These are phyloP conservation scores for Hydrolagus colliei DNA, from an alignment of 2,797 vertebrate species.

Conservation along the genomic window DNA sequence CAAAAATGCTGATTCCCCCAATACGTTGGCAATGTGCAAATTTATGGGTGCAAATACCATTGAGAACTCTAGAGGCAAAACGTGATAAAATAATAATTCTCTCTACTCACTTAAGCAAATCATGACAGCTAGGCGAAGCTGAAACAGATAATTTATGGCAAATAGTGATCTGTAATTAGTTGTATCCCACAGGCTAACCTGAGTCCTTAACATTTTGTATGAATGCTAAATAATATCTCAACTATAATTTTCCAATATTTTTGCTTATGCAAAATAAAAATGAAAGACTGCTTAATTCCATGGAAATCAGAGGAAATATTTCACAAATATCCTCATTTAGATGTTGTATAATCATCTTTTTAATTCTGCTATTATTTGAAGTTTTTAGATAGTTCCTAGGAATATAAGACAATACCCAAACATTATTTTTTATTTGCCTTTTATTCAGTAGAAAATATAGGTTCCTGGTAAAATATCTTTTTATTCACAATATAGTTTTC, in stretches of 20 bases:
- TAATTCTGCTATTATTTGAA: not conserved
- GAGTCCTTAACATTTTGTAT: conserved; percentile 33
- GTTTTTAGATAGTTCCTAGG: not conserved
- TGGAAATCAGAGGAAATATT: conserved; percentile 55
- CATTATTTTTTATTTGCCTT: not conserved
- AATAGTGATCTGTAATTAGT: conserved; percentile 50
- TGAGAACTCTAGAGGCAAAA: conserved; percentile 44
- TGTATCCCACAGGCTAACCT: conserved; percentile 43
- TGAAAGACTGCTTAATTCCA: conserved; percentile 42
- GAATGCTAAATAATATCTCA: conserved; percentile 52
- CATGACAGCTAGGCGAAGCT: conserved; percentile 48
- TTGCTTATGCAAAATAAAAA: conserved; percentile 44
- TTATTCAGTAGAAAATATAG: not conserved
- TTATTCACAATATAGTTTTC: not conserved
- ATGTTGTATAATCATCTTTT: not conserved
- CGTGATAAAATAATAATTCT: conserved; percentile 53
- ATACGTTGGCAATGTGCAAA: conserved; percentile 54
- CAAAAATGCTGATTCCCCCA: conserved; percentile 46
- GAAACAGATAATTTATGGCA: conserved; percentile 55
- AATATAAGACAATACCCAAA: not conserved
- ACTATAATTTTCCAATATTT: conserved; percentile 49
- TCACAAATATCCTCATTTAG: conserved; percentile 50
- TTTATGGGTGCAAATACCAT: conserved; percentile 54
- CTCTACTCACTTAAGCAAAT: conserved; percentile 48
- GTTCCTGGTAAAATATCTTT: not conserved